Percentiles rank a stretch among this genome's conserved stretches.
phyloP scores from a whole-genome alignment of 2,888 invertebrate genomes.

The Mycogona germanica region DNA sequence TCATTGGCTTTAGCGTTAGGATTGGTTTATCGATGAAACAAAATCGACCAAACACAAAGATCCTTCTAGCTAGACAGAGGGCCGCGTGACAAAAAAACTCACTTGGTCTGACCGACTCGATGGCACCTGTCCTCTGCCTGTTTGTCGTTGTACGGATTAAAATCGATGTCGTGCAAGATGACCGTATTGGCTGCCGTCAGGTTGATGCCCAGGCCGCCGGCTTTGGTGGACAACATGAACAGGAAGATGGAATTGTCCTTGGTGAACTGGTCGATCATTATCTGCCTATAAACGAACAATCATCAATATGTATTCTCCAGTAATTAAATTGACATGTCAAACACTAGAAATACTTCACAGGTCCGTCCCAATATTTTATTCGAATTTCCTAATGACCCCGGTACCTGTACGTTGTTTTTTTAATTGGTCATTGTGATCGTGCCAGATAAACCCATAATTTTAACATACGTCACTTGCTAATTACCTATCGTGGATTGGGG shows the following conservation, averaged over 20 bases:
- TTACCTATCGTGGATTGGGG: constrained; percentile 40
- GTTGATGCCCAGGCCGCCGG: constrained; percentile 93
- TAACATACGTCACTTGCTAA: neutral
- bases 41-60: too few species aligned
- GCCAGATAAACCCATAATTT: neutral
- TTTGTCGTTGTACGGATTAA: constrained; percentile 96
- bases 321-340: neutral
- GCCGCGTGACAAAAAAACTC: constrained; percentile 17
- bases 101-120: constrained; percentile 48
- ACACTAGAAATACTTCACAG: constrained; percentile 1
- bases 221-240: constrained; percentile 82
- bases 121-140: constrained; percentile 77
- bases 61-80: too few species aligned
- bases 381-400: neutral
- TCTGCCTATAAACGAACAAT: constrained; percentile 57
- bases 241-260: constrained; percentile 64
- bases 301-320: constrained; percentile 7
- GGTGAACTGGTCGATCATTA: constrained; percentile 80
- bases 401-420: neutral
- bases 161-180: constrained; percentile 93
- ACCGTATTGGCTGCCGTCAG: constrained; percentile 90
- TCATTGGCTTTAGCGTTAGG: too few species aligned
- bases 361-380: neutral
- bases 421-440: too few species aligned
- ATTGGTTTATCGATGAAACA: too few species aligned